Conservation (phyloP, 1,140 invertebrate species). For the Ooceraea biroi region DNA sequence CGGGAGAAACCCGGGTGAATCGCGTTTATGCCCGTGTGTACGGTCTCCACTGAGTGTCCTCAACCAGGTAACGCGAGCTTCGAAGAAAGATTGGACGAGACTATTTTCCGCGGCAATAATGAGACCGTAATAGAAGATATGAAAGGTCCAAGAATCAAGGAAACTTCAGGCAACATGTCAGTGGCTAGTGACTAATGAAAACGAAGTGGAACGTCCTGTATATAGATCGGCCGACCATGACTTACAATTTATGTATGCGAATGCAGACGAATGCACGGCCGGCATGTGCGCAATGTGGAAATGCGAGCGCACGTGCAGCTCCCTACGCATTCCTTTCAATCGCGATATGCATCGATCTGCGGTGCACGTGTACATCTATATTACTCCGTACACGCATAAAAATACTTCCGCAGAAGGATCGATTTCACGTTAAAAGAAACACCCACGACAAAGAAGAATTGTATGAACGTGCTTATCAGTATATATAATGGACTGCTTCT, state of each 20-base stretch:
- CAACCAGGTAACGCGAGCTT: not conserved
- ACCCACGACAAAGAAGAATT: not conserved
- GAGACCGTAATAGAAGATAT: not conserved
- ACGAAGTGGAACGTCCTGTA: not conserved
- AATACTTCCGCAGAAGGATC: conserved; percentile 4
- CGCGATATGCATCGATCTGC: conserved; percentile 25
- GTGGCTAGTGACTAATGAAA: not conserved
- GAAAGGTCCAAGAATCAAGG: not conserved
- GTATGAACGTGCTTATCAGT: not conserved
- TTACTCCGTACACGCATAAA: not conserved
- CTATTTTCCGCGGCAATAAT: not conserved
- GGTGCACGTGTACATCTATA: conserved; percentile 14
- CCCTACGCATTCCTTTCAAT: conserved; percentile 19
- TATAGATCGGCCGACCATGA: not conserved
- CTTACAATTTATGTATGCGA: not conserved
- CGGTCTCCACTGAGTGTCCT: not conserved
- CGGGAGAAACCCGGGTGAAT: conserved; percentile 24
- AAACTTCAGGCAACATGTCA: not conserved
- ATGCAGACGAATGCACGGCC: not conserved
- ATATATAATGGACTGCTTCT: too few relatives aligned
- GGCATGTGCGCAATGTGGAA: conserved; percentile 2
- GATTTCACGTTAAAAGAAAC: conserved; percentile 21
- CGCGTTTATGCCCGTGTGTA: not conserved
- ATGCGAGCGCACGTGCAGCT: conserved; percentile 14
- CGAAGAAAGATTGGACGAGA: not conserved